Evolutionary conservation across 2,113 vertebrate genomes (phyloP).

Genomic region (Megatriorchis doriae): DNA sequence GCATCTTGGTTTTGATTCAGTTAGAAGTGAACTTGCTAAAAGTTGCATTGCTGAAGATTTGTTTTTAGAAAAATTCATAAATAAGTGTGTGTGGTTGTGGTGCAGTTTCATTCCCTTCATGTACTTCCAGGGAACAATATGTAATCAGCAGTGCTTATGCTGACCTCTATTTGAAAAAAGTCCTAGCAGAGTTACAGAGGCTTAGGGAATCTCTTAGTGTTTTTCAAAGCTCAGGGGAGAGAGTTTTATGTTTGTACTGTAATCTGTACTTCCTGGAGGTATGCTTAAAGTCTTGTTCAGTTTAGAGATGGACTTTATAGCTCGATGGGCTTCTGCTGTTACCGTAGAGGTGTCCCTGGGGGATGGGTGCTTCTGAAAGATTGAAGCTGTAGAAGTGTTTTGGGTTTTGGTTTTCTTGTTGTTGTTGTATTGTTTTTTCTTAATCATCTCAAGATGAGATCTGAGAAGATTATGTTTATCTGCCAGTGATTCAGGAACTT

Average conservation of each 20-base stretch:
- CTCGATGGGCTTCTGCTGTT: background rate
- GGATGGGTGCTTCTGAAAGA: background rate
- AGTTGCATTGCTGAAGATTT: background rate
- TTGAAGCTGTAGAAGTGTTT: background rate
- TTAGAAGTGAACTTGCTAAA: background rate
- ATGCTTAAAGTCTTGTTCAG: background rate
- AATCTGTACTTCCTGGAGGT: background rate
- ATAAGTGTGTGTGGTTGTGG: accelerated
- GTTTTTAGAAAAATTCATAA: background rate
- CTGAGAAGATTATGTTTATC: background rate
- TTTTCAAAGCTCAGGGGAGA: background rate
- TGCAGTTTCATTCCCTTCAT: background rate
- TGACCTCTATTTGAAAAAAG: background rate
- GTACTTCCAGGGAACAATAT: background rate
- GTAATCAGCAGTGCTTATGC: background rate
- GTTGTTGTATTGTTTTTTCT: background rate
- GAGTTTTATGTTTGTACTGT: background rate
- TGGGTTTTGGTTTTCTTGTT: background rate
- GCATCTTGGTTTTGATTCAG: background rate
- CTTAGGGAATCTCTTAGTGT: background rate
- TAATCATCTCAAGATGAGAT: background rate
- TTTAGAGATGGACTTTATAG: background rate
- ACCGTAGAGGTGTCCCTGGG: background rate
- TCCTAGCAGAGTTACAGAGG: background rate
- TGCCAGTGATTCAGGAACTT: background rate